Evolutionary conservation across 2,888 invertebrate species (phyloP).

Genomic region (Drosophila stalkeri): DNA sequence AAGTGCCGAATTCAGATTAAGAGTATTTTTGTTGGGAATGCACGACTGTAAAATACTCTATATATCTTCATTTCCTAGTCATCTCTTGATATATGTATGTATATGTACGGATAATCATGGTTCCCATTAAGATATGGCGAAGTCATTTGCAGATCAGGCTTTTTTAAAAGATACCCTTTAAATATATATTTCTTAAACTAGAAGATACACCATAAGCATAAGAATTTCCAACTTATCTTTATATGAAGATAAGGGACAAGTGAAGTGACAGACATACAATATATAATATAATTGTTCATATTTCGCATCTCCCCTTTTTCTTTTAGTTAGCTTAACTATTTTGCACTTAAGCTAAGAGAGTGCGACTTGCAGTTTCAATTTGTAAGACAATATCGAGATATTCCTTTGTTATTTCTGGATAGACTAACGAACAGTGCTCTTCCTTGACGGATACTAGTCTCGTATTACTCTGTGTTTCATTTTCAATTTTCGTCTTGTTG

Average conservation of each 20-base stretch:
- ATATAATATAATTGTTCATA: not conserved
- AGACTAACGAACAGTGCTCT: not conserved
- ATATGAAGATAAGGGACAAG: too few species aligned
- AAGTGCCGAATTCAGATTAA: not conserved
- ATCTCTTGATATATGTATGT: not conserved
- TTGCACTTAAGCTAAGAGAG: not conserved
- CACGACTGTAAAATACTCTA: not conserved
- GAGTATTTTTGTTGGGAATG: not conserved
- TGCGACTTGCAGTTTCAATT: constrained; percentile 1
- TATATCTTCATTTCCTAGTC: not conserved
- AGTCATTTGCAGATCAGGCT: not conserved
- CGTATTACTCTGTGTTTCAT: not conserved
- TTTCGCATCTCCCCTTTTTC: not conserved
- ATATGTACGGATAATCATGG: too few species aligned
- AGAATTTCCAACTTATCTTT: not conserved
- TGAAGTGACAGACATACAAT: not conserved
- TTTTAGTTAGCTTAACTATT: not conserved
- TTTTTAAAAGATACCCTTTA: not conserved
- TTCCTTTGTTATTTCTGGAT: not conserved
- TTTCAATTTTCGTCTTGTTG: not conserved
- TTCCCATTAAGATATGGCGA: too few species aligned
- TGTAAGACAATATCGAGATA: not conserved
- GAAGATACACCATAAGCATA: too few species aligned
- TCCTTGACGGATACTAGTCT: not conserved
- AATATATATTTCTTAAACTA: too few species aligned